Evolutionary conservation across 2,113 vertebrate genomes (phyloP).

Genomic region (Petromus typicus): DNA sequence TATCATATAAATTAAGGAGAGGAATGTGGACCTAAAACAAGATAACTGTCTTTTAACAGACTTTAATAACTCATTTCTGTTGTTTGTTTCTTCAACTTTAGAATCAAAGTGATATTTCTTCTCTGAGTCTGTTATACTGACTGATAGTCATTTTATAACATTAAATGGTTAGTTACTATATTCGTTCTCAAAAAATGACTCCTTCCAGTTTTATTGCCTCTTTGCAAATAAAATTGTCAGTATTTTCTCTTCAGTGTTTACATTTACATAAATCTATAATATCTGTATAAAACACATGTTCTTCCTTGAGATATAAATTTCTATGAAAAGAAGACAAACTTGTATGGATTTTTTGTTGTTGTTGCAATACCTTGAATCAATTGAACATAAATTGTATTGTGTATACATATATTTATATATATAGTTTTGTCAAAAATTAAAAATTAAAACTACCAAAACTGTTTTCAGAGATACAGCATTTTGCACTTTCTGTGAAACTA

Average conservation of each 20-base stretch:
- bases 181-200: neutral
- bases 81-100: constrained; percentile 34
- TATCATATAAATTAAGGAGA: neutral
- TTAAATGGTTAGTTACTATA: neutral
- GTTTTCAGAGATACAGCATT: constrained; percentile 14
- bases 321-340: neutral
- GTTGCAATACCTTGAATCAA: neutral
- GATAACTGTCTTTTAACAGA: neutral
- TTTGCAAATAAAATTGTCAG: neutral
- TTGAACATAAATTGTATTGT: constrained; percentile 21
- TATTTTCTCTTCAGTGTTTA: neutral
- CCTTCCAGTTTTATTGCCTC: neutral
- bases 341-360: neutral
- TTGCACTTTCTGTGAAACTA: neutral
- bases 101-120: neutral
- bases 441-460: constrained; percentile 4
- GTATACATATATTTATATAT: neutral
- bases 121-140: neutral
- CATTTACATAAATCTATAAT: neutral
- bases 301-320: constrained; percentile 14
- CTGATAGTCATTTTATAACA: neutral
- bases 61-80: neutral
- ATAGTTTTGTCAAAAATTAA: neutral
- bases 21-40: neutral
- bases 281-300: neutral